Evolutionary conservation across 64 coral and sea anemone genomes (phyloP).

Genomic region (Orbicella faveolata): DNA sequence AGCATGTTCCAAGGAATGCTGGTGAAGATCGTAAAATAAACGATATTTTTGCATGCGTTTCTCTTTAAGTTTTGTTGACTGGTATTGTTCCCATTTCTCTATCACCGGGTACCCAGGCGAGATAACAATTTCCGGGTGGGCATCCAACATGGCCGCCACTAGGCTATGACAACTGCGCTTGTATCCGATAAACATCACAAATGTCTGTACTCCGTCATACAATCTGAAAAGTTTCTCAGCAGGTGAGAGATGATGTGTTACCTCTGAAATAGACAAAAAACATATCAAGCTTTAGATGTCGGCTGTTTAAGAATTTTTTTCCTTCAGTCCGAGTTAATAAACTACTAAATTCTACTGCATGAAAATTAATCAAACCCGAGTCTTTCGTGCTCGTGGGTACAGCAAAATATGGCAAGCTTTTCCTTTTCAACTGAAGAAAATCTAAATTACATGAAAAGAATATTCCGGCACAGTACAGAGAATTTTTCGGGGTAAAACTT

Average conservation of each 20-base stretch:
- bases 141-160: constrained; percentile 5
- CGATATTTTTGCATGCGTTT: constrained; percentile 1
- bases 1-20: background rate
- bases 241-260: background rate
- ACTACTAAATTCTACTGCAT: too few species aligned
- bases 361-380: too few species aligned
- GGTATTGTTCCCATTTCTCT: background rate
- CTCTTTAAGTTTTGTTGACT: background rate
- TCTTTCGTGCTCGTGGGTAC: too few species aligned
- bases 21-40: background rate
- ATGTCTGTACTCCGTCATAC: constrained; percentile 9
- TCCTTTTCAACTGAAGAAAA: too few species aligned
- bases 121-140: constrained; percentile 17
- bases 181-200: constrained; percentile 27
- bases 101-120: background rate
- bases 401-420: too few species aligned
- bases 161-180: constrained; percentile 9
- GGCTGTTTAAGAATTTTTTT: too few species aligned
- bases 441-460: too few species aligned
- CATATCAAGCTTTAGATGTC: too few species aligned
- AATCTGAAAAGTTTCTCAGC: background rate
- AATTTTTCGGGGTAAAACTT: too few species aligned
- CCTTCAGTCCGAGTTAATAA: too few species aligned
- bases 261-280: too few species aligned
- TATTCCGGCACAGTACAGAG: too few species aligned